Percentiles rank a stretch among this genome's conserved stretches.
These are phyloP conservation scores for Pomphorhynchus laevis DNA, from an alignment of 1,140 invertebrate genomes.

Conservation along the genomic window DNA sequence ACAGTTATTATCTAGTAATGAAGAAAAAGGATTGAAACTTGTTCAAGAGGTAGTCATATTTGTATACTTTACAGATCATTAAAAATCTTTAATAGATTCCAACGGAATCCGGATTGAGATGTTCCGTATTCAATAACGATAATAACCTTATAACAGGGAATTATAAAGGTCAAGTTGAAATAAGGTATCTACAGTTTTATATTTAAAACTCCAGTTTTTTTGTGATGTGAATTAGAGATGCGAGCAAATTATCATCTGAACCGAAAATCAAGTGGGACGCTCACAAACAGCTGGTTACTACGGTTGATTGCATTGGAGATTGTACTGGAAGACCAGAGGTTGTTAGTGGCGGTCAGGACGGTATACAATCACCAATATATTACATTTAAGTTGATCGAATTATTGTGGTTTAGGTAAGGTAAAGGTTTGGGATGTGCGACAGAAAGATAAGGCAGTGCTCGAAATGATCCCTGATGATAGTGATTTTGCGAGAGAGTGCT, in stretches of 20 bases:
- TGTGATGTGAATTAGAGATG: neutral
- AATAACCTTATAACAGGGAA: neutral
- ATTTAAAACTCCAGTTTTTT: neutral
- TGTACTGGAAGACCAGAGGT: conserved; percentile 48
- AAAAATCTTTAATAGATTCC: neutral
- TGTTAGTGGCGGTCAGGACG: conserved; percentile 59
- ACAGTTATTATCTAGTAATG: conserved; percentile 33
- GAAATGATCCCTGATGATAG: conserved; percentile 33
- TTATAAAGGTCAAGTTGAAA: neutral
- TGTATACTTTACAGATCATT: conserved; percentile 4
- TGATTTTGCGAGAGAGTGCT: conserved; percentile 34
- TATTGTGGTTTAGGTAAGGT: conserved; percentile 29
- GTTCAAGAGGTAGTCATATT: conserved; percentile 27
- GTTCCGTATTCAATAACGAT: neutral
- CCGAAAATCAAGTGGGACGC: no score
- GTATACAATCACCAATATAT: conserved; percentile 24
- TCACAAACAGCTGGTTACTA: conserved; percentile 53
- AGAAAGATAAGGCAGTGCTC: conserved; percentile 41
- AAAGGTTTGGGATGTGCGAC: conserved; percentile 68
- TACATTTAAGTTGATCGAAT: neutral
- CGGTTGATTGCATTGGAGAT: conserved; percentile 62
- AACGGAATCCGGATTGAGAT: no score
- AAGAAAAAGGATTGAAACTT: no score
- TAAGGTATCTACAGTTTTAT: neutral
- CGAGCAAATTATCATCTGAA: neutral